phyloP scores from a whole-genome alignment of 2,113 vertebrate species.

The Callorhinus ursinus region DNA sequence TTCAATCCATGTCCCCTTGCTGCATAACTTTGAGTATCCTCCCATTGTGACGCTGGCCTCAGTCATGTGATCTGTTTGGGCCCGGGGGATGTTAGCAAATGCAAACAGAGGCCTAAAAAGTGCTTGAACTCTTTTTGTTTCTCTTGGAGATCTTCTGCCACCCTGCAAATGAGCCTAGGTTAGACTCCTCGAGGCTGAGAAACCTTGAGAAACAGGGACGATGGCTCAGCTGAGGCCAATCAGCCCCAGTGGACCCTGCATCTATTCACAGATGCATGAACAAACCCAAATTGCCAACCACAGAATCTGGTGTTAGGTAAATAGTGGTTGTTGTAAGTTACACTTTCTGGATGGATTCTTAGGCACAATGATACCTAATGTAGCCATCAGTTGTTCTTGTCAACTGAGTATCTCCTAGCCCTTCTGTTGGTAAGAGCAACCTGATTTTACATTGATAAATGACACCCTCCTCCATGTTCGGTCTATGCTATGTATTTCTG shows the following conservation, averaged over 20 bases:
- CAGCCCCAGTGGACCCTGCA: neutral
- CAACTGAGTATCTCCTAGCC: neutral
- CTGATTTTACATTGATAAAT: constrained; percentile 4
- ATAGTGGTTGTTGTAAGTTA: neutral
- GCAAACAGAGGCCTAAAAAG: neutral
- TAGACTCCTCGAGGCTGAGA: neutral
- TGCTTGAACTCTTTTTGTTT: neutral
- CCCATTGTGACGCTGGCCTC: neutral
- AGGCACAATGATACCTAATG: neutral
- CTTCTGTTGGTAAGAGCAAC: neutral
- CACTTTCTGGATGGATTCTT: neutral
- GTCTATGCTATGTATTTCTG: neutral
- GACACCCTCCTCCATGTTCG: neutral
- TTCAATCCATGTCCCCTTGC: neutral
- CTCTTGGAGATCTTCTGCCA: constrained; percentile 4
- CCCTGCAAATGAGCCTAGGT: neutral
- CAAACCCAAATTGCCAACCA: neutral
- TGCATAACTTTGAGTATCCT: neutral
- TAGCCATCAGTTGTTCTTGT: neutral
- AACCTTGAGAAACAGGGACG: neutral
- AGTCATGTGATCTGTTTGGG: neutral
- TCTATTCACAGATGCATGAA: neutral
- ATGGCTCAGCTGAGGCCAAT: neutral
- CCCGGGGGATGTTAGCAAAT: neutral
- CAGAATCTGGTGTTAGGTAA: neutral